Percentiles rank a stretch among this genome's conserved stretches.
phyloP scores from a whole-genome alignment of 2,888 invertebrate genomes.

The Steinernema hermaphroditum region DNA sequence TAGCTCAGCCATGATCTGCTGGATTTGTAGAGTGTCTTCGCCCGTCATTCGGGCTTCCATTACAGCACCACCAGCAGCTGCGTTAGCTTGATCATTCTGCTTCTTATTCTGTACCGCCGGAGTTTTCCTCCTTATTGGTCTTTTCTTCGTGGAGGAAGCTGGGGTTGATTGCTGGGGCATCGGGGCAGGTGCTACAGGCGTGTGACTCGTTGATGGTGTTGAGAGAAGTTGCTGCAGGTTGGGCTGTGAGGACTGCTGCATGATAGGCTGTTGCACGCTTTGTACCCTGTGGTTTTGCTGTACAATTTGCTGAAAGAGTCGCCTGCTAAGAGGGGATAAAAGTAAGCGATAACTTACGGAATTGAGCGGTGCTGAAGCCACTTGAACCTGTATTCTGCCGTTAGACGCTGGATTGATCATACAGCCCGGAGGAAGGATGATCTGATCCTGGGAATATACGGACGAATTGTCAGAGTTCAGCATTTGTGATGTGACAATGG shows the following conservation, averaged over 20 bases:
- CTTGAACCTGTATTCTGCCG: not conserved
- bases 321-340: no score
- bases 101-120: not conserved
- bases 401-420: not conserved
- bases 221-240: slow-evolving; percentile 15
- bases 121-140: not conserved
- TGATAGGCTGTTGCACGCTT: not conserved
- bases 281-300: slow-evolving; percentile 11
- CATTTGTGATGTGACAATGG: slow-evolving; percentile 1
- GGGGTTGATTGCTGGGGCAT: not conserved
- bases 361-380: not conserved
- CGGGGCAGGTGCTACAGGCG: not conserved
- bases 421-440: not conserved
- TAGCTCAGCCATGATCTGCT: not conserved
- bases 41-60: not conserved
- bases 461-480: not conserved
- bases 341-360: not conserved
- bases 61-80: not conserved
- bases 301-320: slow-evolving; percentile 5
- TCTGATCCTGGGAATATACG: not conserved
- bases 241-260: not conserved
- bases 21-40: not conserved
- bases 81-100: no score
- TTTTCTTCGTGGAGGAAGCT: not conserved
- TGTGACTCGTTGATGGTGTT: not conserved